Evolutionary conservation across 2,888 invertebrate species (phyloP), one percentile per base, ranked within the genome.

Genomic region (Philaethria dido): DNA sequence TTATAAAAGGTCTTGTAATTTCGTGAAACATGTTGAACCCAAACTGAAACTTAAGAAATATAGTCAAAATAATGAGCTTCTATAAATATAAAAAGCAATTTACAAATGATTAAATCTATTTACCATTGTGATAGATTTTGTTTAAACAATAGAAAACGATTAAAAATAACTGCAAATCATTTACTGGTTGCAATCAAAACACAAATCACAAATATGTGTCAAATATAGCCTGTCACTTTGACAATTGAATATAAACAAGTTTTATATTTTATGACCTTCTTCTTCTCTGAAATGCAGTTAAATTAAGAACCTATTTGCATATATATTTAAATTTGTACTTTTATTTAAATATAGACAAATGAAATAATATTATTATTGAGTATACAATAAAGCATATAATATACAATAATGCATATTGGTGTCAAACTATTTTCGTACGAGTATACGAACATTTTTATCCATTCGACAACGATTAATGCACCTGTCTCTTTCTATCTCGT

Each of bases 1-100:
- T 95, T 78, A 95, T 96, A 82, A 97, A 97, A 25, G 95, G 96
- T 69, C 97, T 94, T 47, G 96, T 95, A 69, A 95, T 94, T 77
- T 97, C 97, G 75, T 97, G 97, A 84, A 97, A 97, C 94, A 97
- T 95, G 86, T 97, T 97, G 89, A 98, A 97, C 48, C 96, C 95
- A 86, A 98, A 97, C 94, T 97, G 95, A 93, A 96, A 96, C 93
- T 94, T 78, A 81, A 85, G 86, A 59, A 3, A 67, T 52, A 66
- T 45, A 39, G 52, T 59, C 45, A 62, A 44, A 20, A 64, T 33
- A 61, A 25, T 48, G 44, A 50, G 22, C 11, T 18, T 55, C 5
- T 3, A 6, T 54, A 18, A 6, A 29, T 44, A 18, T 18, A 45
- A 25, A 59, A 29, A 45, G 29, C 29, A n/a, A 33, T 33, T 60